phyloP scores from a whole-genome alignment of 2,888 invertebrate genomes.

The Agriopis aurantiaria region DNA sequence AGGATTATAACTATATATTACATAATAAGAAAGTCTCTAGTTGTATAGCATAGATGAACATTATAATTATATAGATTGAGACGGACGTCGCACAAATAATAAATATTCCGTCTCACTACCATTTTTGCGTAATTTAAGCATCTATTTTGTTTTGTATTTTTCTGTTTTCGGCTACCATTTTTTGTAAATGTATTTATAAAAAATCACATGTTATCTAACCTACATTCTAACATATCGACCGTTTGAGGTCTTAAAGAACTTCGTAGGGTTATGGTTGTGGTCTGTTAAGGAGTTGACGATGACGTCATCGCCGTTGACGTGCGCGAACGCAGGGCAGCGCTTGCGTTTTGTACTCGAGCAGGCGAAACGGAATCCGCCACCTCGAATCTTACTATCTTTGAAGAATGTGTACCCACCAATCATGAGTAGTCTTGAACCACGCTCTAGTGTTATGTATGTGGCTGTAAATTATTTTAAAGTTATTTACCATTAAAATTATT shows the following conservation, averaged over 20 bases:
- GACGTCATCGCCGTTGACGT: conserved; percentile 50
- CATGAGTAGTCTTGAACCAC: conserved; percentile 55
- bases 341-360: conserved; percentile 57
- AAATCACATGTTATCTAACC: not conserved
- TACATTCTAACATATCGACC: conserved; percentile 43
- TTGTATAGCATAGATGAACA: no score
- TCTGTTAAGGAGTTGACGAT: conserved; percentile 38
- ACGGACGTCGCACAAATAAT: no score
- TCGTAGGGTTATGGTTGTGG: conserved; percentile 48
- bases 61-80: no score
- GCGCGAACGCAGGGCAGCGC: conserved; percentile 59
- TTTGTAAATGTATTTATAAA: no score
- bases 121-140: no score
- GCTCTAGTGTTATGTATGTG: conserved; percentile 45
- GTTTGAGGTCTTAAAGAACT: conserved; percentile 31
- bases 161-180: no score
- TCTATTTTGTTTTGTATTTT: no score
- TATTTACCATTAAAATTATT: not conserved
- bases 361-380: conserved; percentile 59
- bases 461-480: conserved; percentile 39
- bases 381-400: conserved; percentile 51
- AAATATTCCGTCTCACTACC: no score
- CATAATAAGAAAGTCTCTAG: no score
- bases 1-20: no score
- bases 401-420: conserved; percentile 59